Base-by-base conservation (phyloP, 2,888 invertebrate species). In the Gymnosoma rotundatum region DNA sequence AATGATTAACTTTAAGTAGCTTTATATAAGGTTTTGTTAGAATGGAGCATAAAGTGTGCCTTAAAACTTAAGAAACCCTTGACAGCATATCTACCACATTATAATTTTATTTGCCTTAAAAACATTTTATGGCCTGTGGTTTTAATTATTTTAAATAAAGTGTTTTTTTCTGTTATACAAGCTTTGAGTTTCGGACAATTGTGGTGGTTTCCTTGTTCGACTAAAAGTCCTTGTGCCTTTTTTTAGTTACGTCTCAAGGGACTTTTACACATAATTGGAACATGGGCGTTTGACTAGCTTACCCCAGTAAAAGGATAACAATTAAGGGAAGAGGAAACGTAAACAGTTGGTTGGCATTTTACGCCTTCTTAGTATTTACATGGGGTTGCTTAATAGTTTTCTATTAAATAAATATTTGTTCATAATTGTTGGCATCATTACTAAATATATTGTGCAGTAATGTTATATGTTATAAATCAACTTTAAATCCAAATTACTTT, bases 1-100 rank as follows among this genome's bases (percentile, higher is more conserved):
- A 50, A 50, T 81, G 70, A 81, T 70, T 70, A 81, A 81, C 75
- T 58, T 38, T 18, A 56, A 25, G 66, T 60, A 48, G 32, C 18
- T 74, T 20, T 12, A 42, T 25, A 42, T 74, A 45, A 45, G 54
- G 60, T 32, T 64, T 36, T 18, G 42, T 42, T 12, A 42, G 12
- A 42, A 12, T 25, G 18, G n/a, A 42, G 63, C 2, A 6, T 63
- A 54, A 12, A 73, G 54, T 42, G 16, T 48, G 38, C 52, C 18
- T 18, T 63, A 63, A 42, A 9, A 52, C n/a, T 61, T 50, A 38
- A 9, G n/a, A 61, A 10, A 56, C 42, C 42, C 56, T 42, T 2
- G 18, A 3, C 20, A 72, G 36, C 48, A 14, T 18, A 45, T 52
- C 6, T 18, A 54, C 52, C 54, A 54, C 63, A 64, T 7, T 45